Base-by-base conservation (phyloP, 1,140 invertebrate genomes). In the Drosophila yakuba region DNA sequence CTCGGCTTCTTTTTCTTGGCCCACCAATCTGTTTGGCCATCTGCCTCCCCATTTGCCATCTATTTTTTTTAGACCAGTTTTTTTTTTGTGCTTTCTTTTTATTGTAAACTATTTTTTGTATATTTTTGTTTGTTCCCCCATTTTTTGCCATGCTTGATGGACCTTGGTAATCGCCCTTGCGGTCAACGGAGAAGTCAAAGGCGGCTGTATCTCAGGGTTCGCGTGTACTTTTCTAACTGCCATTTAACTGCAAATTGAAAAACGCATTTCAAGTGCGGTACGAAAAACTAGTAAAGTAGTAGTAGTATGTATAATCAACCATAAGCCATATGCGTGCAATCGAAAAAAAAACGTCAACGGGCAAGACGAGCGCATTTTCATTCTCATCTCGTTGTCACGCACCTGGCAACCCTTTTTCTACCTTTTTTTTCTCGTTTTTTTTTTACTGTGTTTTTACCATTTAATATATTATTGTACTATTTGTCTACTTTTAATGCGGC, bases 231-330 rank as follows among this genome's bases (percentile, higher is more conserved):
- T 69, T 61, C 68, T 61, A 78, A 84, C 79, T 83, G 62, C 57
- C 66, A 78, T 78, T 83, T 86, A 79, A 39, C 62, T 75, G 83
- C 48, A 75, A 86, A 86, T 86, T 79, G 82, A 77, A 76, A 68
- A 73, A 52, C 60, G 51, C 63, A 73, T 55, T 32, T 32, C 2
- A 2, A 32, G 32, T 32, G 7, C 7, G 7, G 32, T 32, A 32
- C 28, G 28, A 32, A 32, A 32, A 55, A 43, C 17, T 17, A 17
- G 17, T 17, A 44, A 43, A 41, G 41, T 39, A 14, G 38, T 39
- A 59, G 41, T 32, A 25, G n/a, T n/a, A 35, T 11, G 51, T 14
- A 44, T 15, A 60, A 56, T 36, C 23, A 28, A 32, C 58, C 20
- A 20, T 20, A 20, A 20, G 12, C 6, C 32, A 61, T 39, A 41